phyloP scores from a whole-genome alignment of 1,140 invertebrate genomes.

The Hesperophylax magnus region DNA sequence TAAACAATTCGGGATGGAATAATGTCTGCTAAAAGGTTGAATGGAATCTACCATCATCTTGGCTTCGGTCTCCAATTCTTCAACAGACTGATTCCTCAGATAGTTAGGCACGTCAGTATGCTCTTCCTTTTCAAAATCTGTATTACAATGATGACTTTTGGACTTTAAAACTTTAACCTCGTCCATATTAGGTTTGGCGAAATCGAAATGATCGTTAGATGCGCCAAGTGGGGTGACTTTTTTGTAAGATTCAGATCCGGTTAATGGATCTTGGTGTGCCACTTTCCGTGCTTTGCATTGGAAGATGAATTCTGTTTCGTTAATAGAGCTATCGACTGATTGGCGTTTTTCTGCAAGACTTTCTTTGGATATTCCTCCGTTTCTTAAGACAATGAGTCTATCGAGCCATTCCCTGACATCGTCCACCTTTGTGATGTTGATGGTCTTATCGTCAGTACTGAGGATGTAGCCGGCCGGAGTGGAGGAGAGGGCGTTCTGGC shows the following conservation, averaged over 20 bases:
- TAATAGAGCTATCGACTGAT: conserved; percentile 46
- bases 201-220: conserved; percentile 19
- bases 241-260: conserved; percentile 41
- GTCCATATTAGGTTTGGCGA: conserved; percentile 50
- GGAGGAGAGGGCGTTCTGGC: conserved; percentile 58
- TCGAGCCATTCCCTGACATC: conserved; percentile 68
- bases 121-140: conserved; percentile 32
- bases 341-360: conserved; percentile 50
- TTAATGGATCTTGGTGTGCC: conserved; percentile 46
- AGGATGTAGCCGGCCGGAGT: conserved; percentile 66
- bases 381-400: conserved; percentile 61
- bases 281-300: conserved; percentile 60
- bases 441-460: conserved; percentile 60
- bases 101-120: conserved; percentile 60
- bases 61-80: conserved; percentile 63
- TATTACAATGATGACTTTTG: conserved; percentile 51
- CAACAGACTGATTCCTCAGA: conserved; percentile 67
- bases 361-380: conserved; percentile 49
- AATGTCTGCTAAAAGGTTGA: conserved; percentile 62
- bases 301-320: conserved; percentile 45
- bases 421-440: conserved; percentile 65
- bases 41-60: conserved; percentile 59
- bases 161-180: conserved; percentile 53
- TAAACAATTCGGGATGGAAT: conserved; percentile 62
- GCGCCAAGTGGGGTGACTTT: conserved; percentile 21